Conservation (phyloP, 2,797 vertebrate genomes). For the Dryobates pubescens region DNA sequence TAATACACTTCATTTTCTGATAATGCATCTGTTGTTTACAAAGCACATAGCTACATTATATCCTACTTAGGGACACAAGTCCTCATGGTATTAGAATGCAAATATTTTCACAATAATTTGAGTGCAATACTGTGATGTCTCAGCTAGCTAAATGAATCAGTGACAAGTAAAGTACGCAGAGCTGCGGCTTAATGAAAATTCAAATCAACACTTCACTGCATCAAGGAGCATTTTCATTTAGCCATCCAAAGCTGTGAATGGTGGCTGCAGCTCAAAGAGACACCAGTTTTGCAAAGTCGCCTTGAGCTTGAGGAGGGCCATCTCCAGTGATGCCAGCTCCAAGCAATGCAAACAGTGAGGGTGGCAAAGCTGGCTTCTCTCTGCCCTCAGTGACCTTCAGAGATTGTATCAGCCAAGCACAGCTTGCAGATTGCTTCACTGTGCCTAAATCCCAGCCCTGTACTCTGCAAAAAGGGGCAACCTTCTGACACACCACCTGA, state of each 20-base stretch:
- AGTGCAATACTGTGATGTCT: constrained; percentile 76
- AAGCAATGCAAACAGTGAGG: background rate
- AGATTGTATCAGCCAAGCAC: background rate
- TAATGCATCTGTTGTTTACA: constrained; percentile 69
- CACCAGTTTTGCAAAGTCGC: background rate
- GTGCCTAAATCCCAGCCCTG: background rate
- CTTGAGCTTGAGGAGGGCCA: background rate
- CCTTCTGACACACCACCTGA: background rate
- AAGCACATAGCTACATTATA: constrained; percentile 71
- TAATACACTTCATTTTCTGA: constrained; percentile 69
- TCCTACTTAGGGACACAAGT: constrained; percentile 65
- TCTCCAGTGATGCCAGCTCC: background rate
- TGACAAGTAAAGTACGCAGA: constrained; percentile 77
- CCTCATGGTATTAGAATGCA: constrained; percentile 74
- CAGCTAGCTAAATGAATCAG: constrained; percentile 78
- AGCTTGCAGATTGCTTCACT: background rate
- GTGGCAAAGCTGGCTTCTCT: background rate
- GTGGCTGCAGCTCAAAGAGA: background rate
- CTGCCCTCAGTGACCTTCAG: background rate
- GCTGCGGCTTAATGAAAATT: constrained; percentile 71
- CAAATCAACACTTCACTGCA: constrained; percentile 27
- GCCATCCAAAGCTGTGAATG: background rate
- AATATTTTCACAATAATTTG: constrained; percentile 70
- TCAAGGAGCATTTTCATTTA: background rate
- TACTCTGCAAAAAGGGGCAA: background rate